A percentile compares a stretch with the other conserved stretches of the same genome.
Evolutionary conservation across 2,797 vertebrate genomes (phyloP).

Genomic region (Mormyrus hasselquistii): DNA sequence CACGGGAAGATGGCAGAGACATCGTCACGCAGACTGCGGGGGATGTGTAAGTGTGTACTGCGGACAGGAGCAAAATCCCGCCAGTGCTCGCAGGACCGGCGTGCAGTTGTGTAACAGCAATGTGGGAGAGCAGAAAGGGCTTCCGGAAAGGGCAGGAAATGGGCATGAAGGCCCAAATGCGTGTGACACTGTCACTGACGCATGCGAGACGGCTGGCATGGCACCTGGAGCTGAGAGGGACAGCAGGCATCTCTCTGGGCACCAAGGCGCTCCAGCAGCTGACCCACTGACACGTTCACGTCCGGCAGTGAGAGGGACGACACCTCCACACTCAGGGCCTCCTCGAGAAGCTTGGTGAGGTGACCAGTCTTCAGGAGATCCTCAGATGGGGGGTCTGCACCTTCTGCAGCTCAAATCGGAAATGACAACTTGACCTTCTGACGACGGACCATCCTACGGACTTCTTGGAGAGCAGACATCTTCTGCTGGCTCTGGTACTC

Average conservation of each 20-base stretch:
- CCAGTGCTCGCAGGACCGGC: background rate
- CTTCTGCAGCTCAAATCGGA: slow-evolving; percentile 36
- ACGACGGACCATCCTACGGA: background rate
- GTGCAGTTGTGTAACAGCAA: background rate
- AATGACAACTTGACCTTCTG: background rate
- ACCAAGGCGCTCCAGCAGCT: slow-evolving; percentile 67
- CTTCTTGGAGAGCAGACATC: background rate
- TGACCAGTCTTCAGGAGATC: slow-evolving; percentile 73
- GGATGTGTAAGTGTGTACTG: background rate
- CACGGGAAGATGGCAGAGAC: background rate
- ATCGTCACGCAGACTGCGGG: background rate
- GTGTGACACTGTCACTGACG: background rate
- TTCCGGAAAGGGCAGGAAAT: background rate
- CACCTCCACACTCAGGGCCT: slow-evolving; percentile 72
- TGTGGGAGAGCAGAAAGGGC: background rate
- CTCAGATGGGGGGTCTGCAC: slow-evolving; percentile 38
- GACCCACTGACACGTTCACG: slow-evolving; percentile 56
- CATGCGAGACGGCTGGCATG: background rate
- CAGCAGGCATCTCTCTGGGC: slow-evolving; percentile 65
- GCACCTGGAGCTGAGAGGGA: slow-evolving; percentile 69
- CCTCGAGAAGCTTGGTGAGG: slow-evolving; percentile 76
- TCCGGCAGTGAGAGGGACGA: slow-evolving; percentile 69
- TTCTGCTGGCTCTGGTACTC: background rate
- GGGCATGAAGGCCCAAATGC: background rate
- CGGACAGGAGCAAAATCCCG: background rate